Percentiles rank a stretch among this genome's conserved stretches.
Conservation (phyloP, 2,888 invertebrate genomes). For the Gortyna flavago region DNA sequence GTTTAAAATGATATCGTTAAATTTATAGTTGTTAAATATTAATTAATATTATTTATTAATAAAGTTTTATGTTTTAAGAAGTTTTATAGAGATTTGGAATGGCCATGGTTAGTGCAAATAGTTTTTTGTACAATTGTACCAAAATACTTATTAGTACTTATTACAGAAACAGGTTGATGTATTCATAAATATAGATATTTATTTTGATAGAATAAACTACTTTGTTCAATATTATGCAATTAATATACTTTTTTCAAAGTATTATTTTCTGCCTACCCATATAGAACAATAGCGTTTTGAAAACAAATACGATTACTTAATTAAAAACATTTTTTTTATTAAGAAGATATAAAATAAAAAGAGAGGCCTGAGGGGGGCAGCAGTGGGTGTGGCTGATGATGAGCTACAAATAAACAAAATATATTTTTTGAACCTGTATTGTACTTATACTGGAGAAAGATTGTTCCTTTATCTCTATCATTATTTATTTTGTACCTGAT, state of each 20-base stretch:
- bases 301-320: too few species aligned
- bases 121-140: too few species aligned
- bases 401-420: neutral
- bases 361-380: neutral
- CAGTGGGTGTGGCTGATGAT: too few species aligned
- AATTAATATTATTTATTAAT: constrained; percentile 2
- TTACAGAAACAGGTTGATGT: neutral
- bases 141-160: neutral
- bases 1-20: constrained; percentile 6
- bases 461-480: neutral
- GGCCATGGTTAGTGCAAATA: constrained; percentile 39
- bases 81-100: constrained; percentile 24
- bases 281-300: neutral
- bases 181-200: neutral
- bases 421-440: neutral
- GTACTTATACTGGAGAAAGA: too few species aligned
- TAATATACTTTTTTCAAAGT: neutral
- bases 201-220: neutral
- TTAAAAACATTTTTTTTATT: neutral
- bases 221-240: neutral
- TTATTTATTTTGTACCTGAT: neutral
- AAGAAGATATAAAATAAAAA: neutral
- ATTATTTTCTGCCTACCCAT: neutral
- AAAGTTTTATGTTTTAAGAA: constrained; percentile 9
- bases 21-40: neutral